Evolutionary conservation across 2,113 vertebrate species (phyloP).

Genomic region (Pangasianodon gigas): DNA sequence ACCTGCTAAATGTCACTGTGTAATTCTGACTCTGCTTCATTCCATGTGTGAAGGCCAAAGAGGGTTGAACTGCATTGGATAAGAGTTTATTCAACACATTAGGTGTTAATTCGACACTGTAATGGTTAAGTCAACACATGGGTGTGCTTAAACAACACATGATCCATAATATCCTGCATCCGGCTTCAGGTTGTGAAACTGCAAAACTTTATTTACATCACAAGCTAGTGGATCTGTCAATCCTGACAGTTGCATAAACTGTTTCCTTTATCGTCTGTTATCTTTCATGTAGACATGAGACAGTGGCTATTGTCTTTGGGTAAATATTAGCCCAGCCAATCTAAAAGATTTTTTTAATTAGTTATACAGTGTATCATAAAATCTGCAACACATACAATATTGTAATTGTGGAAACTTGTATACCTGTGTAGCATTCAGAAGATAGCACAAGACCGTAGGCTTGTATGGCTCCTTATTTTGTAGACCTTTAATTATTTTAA

Average conservation of each 20-base stretch:
- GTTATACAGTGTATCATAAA: no score
- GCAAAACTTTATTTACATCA: neutral
- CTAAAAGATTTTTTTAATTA: neutral
- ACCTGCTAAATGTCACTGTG: neutral
- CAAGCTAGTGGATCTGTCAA: neutral
- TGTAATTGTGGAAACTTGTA: neutral
- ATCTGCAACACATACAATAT: neutral
- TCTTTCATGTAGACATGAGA: neutral
- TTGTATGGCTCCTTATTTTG: neutral
- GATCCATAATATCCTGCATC: neutral
- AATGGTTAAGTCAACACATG: neutral
- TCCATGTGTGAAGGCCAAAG: neutral
- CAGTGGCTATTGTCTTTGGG: neutral
- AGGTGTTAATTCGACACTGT: neutral
- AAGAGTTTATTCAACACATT: neutral
- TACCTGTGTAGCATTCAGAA: neutral
- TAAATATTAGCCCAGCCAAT: neutral
- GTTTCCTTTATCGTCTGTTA: neutral
- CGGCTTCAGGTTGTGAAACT: neutral
- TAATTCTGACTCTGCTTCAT: neutral
- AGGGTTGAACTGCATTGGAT: neutral
- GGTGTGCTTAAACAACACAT: neutral
- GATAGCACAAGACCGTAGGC: neutral
- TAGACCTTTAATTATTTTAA: neutral
- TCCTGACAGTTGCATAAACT: neutral